Evolutionary conservation across 2,888 invertebrate genomes (phyloP).

Genomic region (Tetropium fuscum): DNA sequence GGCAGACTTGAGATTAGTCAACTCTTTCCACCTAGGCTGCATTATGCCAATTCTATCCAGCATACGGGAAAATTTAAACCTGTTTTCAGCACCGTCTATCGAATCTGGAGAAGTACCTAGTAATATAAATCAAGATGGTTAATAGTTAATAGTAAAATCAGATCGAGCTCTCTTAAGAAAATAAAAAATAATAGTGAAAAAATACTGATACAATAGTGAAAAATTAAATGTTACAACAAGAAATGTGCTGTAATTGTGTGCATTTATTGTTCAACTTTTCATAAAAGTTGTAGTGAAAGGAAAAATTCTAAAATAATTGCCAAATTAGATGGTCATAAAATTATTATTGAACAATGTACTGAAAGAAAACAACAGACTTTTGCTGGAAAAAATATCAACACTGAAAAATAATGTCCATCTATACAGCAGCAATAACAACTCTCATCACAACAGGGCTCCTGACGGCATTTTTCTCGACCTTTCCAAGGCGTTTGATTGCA

Average conservation of each 20-base stretch:
- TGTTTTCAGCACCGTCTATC: slow-evolving; percentile 97
- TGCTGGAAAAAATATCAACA: background rate
- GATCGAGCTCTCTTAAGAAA: no score
- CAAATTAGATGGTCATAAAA: background rate
- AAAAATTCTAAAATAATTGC: background rate
- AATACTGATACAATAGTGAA: background rate
- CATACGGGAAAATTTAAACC: slow-evolving; percentile 99
- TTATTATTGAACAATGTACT: slow-evolving; percentile 1
- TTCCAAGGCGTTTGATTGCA: no score
- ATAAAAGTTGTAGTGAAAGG: background rate
- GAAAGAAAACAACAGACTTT: background rate
- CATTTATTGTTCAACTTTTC: background rate
- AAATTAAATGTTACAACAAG: no score
- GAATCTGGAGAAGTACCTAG: slow-evolving; percentile 91
- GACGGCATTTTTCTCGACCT: no score
- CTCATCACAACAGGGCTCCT: background rate
- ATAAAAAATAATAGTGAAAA: background rate
- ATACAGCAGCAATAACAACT: background rate
- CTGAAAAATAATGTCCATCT: background rate
- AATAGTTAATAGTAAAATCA: no score
- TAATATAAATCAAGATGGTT: no score
- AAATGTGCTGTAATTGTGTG: slow-evolving; percentile 1
- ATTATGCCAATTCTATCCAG: slow-evolving; percentile 93
- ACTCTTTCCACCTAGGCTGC: slow-evolving; percentile 97
- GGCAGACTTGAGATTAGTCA: slow-evolving; percentile 91